Percentiles rank a stretch among this genome's conserved stretches.
phyloP scores from a whole-genome alignment of 2,113 vertebrate genomes.

The Crotalus helleri region DNA sequence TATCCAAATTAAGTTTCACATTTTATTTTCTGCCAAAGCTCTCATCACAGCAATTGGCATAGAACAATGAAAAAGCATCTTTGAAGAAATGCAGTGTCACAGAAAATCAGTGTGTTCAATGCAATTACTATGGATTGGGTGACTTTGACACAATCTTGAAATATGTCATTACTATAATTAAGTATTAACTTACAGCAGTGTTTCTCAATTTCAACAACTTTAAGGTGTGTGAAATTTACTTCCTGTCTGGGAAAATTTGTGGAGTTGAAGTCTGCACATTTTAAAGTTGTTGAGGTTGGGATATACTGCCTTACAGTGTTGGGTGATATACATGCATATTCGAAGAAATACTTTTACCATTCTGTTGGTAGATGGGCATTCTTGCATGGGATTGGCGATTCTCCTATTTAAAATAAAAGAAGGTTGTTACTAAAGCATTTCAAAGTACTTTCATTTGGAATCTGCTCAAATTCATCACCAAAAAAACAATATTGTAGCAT shows the following conservation, averaged over 20 bases:
- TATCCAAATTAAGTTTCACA: neutral
- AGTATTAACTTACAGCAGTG: neutral
- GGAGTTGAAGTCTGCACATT: neutral
- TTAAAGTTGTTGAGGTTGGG: neutral
- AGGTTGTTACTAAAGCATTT: neutral
- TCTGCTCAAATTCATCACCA: neutral
- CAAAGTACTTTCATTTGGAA: neutral
- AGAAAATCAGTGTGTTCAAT: neutral
- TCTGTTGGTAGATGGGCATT: constrained; percentile 92
- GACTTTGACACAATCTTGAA: neutral
- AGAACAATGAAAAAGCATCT: neutral
- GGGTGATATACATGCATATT: neutral
- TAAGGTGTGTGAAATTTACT: neutral
- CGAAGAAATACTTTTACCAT: constrained; percentile 72
- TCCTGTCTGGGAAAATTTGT: neutral
- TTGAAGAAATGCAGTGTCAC: neutral
- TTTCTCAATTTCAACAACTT: neutral
- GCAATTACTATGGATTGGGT: neutral
- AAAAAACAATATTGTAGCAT: neutral
- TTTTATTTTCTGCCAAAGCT: neutral
- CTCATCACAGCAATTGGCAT: neutral
- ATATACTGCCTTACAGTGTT: neutral
- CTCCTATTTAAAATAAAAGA: constrained; percentile 60
- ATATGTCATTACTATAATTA: neutral
- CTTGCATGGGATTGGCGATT: constrained; percentile 74